Conservation (phyloP, 2,888 invertebrate genomes). For the Mongoloraphidia duomilia region DNA sequence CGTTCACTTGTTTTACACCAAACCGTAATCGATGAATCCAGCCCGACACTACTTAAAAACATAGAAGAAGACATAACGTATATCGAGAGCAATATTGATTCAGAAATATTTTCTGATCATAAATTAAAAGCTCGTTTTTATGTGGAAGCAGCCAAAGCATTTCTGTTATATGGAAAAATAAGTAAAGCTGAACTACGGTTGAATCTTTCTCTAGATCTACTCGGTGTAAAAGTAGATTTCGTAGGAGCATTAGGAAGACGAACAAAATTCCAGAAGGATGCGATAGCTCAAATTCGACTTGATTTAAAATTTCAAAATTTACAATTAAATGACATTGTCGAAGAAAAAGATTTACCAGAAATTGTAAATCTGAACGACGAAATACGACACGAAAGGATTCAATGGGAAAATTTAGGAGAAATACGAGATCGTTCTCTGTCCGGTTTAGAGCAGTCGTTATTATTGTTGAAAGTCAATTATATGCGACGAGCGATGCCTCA, state of each 20-base stretch:
- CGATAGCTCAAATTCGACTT: conserved; percentile 69
- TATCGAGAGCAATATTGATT: conserved; percentile 3
- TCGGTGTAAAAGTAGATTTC: conserved; percentile 54
- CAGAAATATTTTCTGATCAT: conserved; percentile 21
- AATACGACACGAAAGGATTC: conserved; percentile 63
- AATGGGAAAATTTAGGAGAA: conserved; percentile 47
- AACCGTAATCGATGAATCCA: conserved; percentile 57
- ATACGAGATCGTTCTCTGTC: conserved; percentile 37
- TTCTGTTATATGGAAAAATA: conserved; percentile 58
- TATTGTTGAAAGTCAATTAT: conserved; percentile 61
- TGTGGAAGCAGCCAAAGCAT: conserved; percentile 48
- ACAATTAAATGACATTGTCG: conserved; percentile 31
- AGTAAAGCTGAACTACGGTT: conserved; percentile 55
- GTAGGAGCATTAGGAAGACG: conserved; percentile 74
- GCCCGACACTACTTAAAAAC: conserved; percentile 47
- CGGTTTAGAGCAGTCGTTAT: conserved; percentile 60
- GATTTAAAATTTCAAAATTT: conserved; percentile 38
- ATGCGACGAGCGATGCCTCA: conserved; percentile 60
- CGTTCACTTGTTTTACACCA: conserved; percentile 63
- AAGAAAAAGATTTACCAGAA: conserved; percentile 43
- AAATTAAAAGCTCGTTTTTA: conserved; percentile 31
- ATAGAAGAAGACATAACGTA: conserved; percentile 35
- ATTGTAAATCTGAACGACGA: conserved; percentile 73
- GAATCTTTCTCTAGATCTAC: conserved; percentile 41
- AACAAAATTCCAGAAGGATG: conserved; percentile 74